A percentile compares a stretch with the other conserved stretches of the same genome.
These are phyloP conservation scores for Pachymerium ferrugineum DNA, from an alignment of 2,888 invertebrate genomes.

Conservation along the genomic window DNA sequence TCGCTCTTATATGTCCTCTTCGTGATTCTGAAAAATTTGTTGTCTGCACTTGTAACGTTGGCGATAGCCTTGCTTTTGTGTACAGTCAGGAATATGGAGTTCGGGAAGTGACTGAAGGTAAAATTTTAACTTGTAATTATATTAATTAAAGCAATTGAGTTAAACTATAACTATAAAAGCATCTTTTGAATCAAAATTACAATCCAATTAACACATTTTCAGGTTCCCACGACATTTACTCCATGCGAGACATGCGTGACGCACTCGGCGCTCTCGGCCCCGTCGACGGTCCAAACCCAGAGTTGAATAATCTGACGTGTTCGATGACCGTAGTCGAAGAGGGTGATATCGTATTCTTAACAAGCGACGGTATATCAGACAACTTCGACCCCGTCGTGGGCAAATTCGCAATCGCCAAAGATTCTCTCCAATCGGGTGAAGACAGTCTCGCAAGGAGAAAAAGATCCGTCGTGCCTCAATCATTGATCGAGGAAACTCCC, in stretches of 20 bases:
- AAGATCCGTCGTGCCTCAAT: neutral
- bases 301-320: slow-evolving; percentile 77
- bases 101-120: slow-evolving; percentile 68
- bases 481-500: neutral
- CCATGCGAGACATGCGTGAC: slow-evolving; percentile 80
- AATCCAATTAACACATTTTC: slow-evolving; percentile 35
- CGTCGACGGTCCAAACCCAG: slow-evolving; percentile 76
- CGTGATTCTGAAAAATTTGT: slow-evolving; percentile 54
- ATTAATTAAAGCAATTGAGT: too few relatives aligned
- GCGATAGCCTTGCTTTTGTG: slow-evolving; percentile 82
- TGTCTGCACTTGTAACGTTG: slow-evolving; percentile 81
- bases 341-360: slow-evolving; percentile 78
- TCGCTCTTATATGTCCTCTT: slow-evolving; percentile 66
- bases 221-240: slow-evolving; percentile 76
- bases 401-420: slow-evolving; percentile 61
- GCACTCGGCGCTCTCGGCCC: slow-evolving; percentile 82
- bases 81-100: slow-evolving; percentile 71
- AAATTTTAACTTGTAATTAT: too few relatives aligned
- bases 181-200: too few relatives aligned
- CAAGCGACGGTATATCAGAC: slow-evolving; percentile 84
- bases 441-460: slow-evolving; percentile 30
- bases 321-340: slow-evolving; percentile 71
- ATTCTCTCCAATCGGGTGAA: slow-evolving; percentile 32
- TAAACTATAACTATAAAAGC: too few relatives aligned
- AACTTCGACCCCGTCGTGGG: slow-evolving; percentile 89